Conservation (phyloP, 2,113 vertebrate genomes). For the Gallinago undulata region DNA sequence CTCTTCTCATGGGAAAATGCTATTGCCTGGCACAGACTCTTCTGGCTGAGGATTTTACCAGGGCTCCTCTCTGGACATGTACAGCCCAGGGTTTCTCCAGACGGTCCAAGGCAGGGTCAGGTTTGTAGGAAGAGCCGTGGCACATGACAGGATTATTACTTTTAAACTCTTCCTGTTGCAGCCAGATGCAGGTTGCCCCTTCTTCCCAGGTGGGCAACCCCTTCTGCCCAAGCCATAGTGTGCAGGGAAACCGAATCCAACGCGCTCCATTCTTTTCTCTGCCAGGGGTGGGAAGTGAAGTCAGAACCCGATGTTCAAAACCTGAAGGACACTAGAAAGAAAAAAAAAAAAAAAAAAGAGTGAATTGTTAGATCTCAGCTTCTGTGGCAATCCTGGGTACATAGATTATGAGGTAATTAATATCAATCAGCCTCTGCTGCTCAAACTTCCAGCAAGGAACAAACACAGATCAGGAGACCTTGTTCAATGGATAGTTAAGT, state of each 20-base stretch:
- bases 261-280: slow-evolving; percentile 56
- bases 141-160: slow-evolving; percentile 32
- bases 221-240: slow-evolving; percentile 33
- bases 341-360: slow-evolving; percentile 21
- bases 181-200: slow-evolving; percentile 23
- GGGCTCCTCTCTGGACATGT: slow-evolving; percentile 22
- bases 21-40: slow-evolving; percentile 2
- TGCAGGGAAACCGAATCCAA: slow-evolving; percentile 52
- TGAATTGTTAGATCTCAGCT: slow-evolving; percentile 16
- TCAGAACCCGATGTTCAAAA: slow-evolving; percentile 65
- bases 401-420: neutral
- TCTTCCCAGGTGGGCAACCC: slow-evolving; percentile 36
- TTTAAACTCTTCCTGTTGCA: slow-evolving; percentile 47
- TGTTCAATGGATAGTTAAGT: neutral
- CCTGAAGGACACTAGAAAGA: slow-evolving; percentile 66
- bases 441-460: neutral
- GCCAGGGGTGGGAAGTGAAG: slow-evolving; percentile 61
- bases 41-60: neutral
- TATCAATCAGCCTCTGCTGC: neutral
- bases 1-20: slow-evolving; percentile 7
- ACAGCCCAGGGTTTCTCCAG: neutral
- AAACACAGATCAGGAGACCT: neutral
- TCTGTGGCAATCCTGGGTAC: neutral
- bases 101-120: slow-evolving; percentile 25
- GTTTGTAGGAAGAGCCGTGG: slow-evolving; percentile 46